phyloP scores from a whole-genome alignment of 2,113 vertebrate species.

The Sciurus niger region DNA sequence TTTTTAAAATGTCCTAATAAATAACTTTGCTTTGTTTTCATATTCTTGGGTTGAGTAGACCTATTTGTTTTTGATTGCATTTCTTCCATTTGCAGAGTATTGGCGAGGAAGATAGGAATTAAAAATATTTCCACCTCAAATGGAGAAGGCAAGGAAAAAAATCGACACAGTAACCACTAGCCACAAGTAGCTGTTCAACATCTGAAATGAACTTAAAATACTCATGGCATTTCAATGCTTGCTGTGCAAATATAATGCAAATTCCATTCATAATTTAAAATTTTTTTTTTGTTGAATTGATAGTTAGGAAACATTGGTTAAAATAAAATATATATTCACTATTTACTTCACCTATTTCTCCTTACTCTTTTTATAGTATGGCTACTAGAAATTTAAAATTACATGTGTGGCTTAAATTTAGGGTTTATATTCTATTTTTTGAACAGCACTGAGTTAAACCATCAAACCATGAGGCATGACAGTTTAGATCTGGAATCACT shows the following conservation, averaged over 20 bases:
- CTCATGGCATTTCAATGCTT: not conserved
- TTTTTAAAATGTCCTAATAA: not conserved
- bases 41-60: not conserved
- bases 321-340: not conserved
- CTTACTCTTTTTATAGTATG: not conserved
- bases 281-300: not conserved
- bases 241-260: not conserved
- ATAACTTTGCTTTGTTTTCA: not conserved
- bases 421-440: not conserved
- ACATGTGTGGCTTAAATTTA: not conserved
- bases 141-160: not conserved
- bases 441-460: not conserved
- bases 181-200: not conserved
- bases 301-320: not conserved
- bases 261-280: not conserved
- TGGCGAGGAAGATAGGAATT: not conserved
- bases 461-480: not conserved
- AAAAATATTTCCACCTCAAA: not conserved
- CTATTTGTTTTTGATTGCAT: not conserved
- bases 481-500: not conserved
- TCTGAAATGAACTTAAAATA: not conserved
- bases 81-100: not conserved
- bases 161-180: not conserved
- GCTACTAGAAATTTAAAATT: constrained; percentile 13
- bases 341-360: not conserved